Conservation (phyloP, 2,888 invertebrate genomes). For the Agonopterix alstromeriana region DNA sequence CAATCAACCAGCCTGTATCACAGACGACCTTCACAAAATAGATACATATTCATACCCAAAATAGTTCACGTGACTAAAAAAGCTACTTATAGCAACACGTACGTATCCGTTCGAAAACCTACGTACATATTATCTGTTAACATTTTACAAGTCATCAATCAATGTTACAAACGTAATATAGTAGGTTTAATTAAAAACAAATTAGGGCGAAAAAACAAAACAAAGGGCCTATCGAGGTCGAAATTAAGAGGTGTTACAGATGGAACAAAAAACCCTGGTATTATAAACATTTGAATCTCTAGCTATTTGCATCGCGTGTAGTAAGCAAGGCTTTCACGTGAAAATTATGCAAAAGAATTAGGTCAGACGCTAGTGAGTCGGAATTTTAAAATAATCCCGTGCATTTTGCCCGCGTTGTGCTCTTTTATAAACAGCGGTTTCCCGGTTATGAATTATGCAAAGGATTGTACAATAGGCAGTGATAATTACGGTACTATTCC, state of each 20-base stretch:
- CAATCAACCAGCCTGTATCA: too few relatives aligned
- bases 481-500: too few relatives aligned
- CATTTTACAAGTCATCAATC: conserved; percentile 37
- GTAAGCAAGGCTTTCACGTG: too few relatives aligned
- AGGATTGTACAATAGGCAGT: too few relatives aligned
- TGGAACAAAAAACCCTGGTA: neutral
- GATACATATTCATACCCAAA: conserved; percentile 1
- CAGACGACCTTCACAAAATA: conserved; percentile 5
- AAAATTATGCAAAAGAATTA: too few relatives aligned
- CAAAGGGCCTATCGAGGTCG: conserved; percentile 29
- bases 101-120: conserved; percentile 5
- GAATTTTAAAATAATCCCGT: too few relatives aligned
- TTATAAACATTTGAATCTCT: too few relatives aligned
- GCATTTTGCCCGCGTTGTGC: too few relatives aligned
- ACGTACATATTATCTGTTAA: conserved; percentile 5
- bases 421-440: too few relatives aligned
- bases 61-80: conserved; percentile 6
- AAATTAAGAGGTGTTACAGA: neutral
- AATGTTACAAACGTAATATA: conserved; percentile 22
- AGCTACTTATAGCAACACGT: conserved; percentile 8
- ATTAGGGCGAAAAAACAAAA: conserved; percentile 18
- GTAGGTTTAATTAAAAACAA: conserved; percentile 10
- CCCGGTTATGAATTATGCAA: too few relatives aligned
- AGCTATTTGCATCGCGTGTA: too few relatives aligned
- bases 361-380: too few relatives aligned